These are phyloP conservation scores for Gari tellinella DNA, from an alignment of 2,888 invertebrate genomes.

Conservation along the genomic window DNA sequence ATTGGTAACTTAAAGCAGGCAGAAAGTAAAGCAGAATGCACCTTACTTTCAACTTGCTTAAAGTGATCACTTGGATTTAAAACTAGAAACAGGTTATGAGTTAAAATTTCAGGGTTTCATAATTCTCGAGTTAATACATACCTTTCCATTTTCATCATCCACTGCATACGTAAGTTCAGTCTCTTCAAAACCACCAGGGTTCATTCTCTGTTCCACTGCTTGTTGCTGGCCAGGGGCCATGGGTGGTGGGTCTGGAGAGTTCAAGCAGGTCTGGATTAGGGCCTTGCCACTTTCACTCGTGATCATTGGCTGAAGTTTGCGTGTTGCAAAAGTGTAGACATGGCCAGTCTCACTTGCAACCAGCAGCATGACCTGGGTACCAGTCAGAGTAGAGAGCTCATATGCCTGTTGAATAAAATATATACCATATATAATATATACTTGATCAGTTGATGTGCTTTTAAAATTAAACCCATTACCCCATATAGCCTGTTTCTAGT, in stretches of 20 bases:
- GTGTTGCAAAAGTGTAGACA: conserved; percentile 99
- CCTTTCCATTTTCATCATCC: conserved; percentile 86
- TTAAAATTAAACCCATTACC: too few species aligned
- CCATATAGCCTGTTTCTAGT: too few species aligned
- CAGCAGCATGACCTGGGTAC: conserved; percentile 99
- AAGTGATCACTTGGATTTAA: too few species aligned
- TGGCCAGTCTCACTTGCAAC: conserved; percentile 99
- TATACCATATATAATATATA: too few species aligned
- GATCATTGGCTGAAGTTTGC: conserved; percentile 98
- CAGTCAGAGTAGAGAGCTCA: conserved; percentile 98
- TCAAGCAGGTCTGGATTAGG: conserved; percentile 98
- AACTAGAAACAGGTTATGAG: too few species aligned
- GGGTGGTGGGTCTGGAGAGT: conserved; percentile 93
- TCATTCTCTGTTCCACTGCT: conserved; percentile 97
- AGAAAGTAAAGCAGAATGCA: too few species aligned
- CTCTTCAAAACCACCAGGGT: conserved; percentile 99
- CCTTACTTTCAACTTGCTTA: too few species aligned
- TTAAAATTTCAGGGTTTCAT: too few species aligned
- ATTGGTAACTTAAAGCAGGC: too few species aligned
- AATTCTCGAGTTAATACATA: too few species aligned
- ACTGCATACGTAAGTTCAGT: conserved; percentile 95
- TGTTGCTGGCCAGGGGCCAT: conserved; percentile 74
- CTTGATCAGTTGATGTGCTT: too few species aligned
- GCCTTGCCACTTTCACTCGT: conserved; percentile 96
- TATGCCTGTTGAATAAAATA: conserved; percentile 93